These are phyloP conservation scores for Caenorhabditis sp. DNA, from an alignment of 2,888 invertebrate genomes.

Conservation along the genomic window DNA sequence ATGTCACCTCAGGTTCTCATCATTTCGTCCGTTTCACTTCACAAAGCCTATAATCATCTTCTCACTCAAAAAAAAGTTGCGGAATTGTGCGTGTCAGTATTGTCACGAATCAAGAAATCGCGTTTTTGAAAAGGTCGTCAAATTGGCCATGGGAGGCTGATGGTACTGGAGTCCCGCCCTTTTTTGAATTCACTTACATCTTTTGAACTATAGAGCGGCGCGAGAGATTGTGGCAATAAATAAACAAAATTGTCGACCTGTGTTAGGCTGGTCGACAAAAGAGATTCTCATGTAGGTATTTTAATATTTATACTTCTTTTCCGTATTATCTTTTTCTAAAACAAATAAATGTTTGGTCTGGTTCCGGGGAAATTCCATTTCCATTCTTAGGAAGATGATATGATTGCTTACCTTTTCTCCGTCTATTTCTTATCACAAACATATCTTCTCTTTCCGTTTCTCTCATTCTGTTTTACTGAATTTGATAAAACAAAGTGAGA, in stretches of 20 bases:
- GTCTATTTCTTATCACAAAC: constrained; percentile 21
- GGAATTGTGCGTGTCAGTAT: constrained; percentile 10
- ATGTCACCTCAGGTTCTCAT: constrained; percentile 46
- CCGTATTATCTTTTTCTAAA: neutral
- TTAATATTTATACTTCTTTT: too few relatives aligned
- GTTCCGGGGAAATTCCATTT: constrained; percentile 2
- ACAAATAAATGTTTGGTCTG: constrained; percentile 6
- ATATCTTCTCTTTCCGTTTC: constrained; percentile 9
- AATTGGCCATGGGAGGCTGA: constrained; percentile 25
- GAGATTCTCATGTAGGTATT: constrained; percentile 13
- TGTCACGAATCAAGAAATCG: constrained; percentile 38
- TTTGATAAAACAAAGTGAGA: neutral
- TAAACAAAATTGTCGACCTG: constrained; percentile 41
- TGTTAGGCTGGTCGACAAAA: constrained; percentile 6
- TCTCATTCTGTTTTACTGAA: neutral
- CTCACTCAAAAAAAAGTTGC: constrained; percentile 52
- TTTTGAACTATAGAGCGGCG: constrained; percentile 37
- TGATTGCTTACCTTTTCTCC: constrained; percentile 6
- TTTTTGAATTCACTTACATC: constrained; percentile 29
- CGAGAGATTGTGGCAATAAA: constrained; percentile 18
- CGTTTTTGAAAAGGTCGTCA: constrained; percentile 54
- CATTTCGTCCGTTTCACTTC: constrained; percentile 26
- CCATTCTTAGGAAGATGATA: neutral
- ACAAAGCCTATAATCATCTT: constrained; percentile 60
- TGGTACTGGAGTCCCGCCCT: constrained; percentile 41